Base-by-base conservation (phyloP, 2,113 vertebrate species). In the Alouatta palliata region DNA sequence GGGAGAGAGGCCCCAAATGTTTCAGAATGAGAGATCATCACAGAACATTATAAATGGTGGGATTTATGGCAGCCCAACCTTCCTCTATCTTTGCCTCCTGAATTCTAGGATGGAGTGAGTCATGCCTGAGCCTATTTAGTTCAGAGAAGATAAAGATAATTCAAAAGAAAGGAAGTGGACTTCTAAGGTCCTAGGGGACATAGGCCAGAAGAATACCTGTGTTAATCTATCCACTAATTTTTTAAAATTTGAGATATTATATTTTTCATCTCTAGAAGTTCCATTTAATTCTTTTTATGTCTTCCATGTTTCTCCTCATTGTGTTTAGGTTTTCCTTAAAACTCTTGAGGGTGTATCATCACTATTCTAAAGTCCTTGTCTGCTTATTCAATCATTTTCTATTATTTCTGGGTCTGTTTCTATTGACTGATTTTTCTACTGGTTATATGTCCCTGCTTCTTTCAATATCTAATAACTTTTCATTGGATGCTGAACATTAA, bases 191-290 rank as follows among this genome's bases (percentile, higher is more conserved):
- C 56, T 71, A 40, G 68, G 43, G 14, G 21, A 37, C 30, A 73
- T 25, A 86, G 16, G 9, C 20, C 37, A 21, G 25, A 8, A 81
- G 19, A 85, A 96, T 58, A 45, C 35, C 35, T 54, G 8, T 80
- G 21, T 70, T 68, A 68, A 93, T 80, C 16, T 20, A 91, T 8
- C 20, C 14, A 58, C 13, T 43, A 35, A 30, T 70, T 80, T 73
- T 86, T 85, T 21, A 2, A 70, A 77, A 89, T 71, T 73, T 32
- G 43, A 88, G 10, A 73, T 52, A 68, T 25, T 35, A 3, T 91
- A 54, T 35, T 93, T 96, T 96, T 76, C 11, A 87, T 94, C 37
- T 95, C 68, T 87, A 64, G 6, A 87, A 61, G 47, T 70, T 58
- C 27, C 20, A 61, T 77, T 93, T 87, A 27, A 19, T 47, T 95